phyloP scores from a whole-genome alignment of 1,140 invertebrate genomes.

The Cataglyphis hispanica region DNA sequence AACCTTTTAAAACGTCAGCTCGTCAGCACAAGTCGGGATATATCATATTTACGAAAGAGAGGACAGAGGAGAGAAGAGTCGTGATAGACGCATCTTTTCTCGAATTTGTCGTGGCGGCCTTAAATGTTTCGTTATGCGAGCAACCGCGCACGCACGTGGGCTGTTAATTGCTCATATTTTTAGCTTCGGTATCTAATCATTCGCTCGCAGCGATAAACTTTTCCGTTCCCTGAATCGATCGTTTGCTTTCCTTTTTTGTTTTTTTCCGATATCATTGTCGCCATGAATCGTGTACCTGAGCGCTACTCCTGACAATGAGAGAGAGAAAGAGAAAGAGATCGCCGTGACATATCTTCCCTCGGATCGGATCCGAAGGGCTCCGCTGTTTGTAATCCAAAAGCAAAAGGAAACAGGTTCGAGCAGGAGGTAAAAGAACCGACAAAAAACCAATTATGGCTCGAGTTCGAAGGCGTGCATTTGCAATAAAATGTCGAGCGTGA shows the following conservation, averaged over 20 bases:
- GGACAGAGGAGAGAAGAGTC: conserved; percentile 17
- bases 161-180: conserved; percentile 76
- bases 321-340: background rate
- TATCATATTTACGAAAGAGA: conserved; percentile 27
- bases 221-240: conserved; percentile 51
- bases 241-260: background rate
- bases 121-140: conserved; percentile 42
- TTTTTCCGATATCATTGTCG: background rate
- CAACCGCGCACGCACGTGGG: conserved; percentile 16
- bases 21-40: conserved; percentile 30
- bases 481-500: conserved; percentile 29
- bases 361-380: background rate
- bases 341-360: conserved; percentile 13
- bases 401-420: background rate
- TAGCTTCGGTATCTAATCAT: conserved; percentile 51
- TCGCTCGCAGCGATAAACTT: conserved; percentile 69
- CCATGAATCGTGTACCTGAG: conserved; percentile 48
- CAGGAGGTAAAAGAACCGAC: background rate
- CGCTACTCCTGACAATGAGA: background rate
- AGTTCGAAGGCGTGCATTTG: conserved; percentile 16
- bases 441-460: conserved; percentile 25
- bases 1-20: conserved; percentile 56
- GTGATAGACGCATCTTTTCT: conserved; percentile 37
- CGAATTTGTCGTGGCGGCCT: conserved; percentile 64
- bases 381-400: conserved; percentile 15